Evolutionary conservation across 2,113 vertebrate genomes (phyloP), one percentile per base, ranked within the genome.

Genomic region (Pimephales promelas): DNA sequence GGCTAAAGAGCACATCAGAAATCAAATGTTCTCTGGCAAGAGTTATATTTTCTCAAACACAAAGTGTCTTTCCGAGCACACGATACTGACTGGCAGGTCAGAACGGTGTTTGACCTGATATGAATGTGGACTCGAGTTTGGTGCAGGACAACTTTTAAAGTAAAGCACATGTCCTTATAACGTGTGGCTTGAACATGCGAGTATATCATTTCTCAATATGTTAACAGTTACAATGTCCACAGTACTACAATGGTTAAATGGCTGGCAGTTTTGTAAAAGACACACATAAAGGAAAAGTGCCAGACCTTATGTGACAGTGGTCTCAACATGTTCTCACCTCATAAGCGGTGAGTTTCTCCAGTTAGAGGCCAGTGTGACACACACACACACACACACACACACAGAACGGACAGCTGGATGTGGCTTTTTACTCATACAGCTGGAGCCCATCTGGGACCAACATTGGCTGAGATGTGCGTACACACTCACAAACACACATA

Each of bases 251-350:
- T 59, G 56, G 66, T 71, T 71, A 71, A 14, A 76, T 43, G 76
- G 76, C 40, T 45, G 47, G 11, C 10, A 7, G 20, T 22, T 57
- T 57, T 14, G 26, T 77, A 40, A 77, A 36, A 73, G 47, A 62
- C 24, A 20, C 68, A 54, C 66, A 85, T 70, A 56, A 70, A 43
- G 31, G 66, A 70, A n/a, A 36, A 54, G 9, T 10, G 52, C 34
- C 28, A 76, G 84, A 75, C 72, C 73, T 81, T 61, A 71, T 83
- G 52, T 85, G 72, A 81, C 83, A 71, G 84, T 77, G 64, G 84
- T 68, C 83, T 79, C 76, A 76, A 61, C 68, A 70, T 86, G 86
- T 88, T 86, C 82, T 89, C 86, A 88, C 87, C 84, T 84, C 85
- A 87, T 87, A 86, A 87, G 81, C 26, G 73, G 71, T 62, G 82